Percentiles rank a stretch among this genome's conserved stretches.
These are phyloP conservation scores for Cyprinodon tularosa DNA, from an alignment of 2,113 vertebrate genomes.

Conservation along the genomic window DNA sequence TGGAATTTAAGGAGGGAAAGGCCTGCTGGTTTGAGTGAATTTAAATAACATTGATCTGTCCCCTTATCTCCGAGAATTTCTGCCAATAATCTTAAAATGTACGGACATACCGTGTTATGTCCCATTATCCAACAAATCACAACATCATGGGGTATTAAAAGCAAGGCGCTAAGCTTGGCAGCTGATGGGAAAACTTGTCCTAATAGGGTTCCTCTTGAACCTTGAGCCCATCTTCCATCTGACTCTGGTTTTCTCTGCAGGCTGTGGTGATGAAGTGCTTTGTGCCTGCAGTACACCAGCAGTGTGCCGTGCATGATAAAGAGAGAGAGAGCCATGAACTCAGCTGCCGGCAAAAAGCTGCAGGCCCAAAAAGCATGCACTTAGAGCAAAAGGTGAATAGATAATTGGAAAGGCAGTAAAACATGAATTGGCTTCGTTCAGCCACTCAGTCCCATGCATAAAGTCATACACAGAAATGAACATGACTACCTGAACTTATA, in stretches of 20 bases:
- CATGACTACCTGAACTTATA: conserved; percentile 44
- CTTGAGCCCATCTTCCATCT: conserved; percentile 59
- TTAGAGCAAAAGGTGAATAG: conserved; percentile 52
- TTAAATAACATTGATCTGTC: conserved; percentile 67
- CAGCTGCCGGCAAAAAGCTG: conserved; percentile 63
- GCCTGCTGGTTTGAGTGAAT: conserved; percentile 68
- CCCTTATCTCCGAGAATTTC: conserved; percentile 49
- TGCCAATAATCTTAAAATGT: conserved; percentile 58
- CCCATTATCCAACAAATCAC: conserved; percentile 20
- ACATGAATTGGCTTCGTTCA: conserved; percentile 42
- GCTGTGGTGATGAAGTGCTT: conserved; percentile 71
- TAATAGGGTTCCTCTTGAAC: conserved; percentile 68
- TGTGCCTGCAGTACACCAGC: conserved; percentile 63
- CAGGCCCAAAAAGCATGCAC: conserved; percentile 56
- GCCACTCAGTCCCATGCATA: conserved; percentile 35
- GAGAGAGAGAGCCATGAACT: conserved; percentile 53
- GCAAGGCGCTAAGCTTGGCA: conserved; percentile 12
- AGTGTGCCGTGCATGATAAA: conserved; percentile 75
- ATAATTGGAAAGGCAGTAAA: conserved; percentile 65
- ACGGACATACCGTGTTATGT: conserved; percentile 32
- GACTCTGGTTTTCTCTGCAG: conserved; percentile 66
- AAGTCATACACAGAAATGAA: conserved; percentile 60
- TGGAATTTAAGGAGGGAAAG: conserved; percentile 58
- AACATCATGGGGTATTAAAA: conserved; percentile 19
- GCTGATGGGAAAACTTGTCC: conserved; percentile 56